Evolutionary conservation across 64 coral and sea anemone genomes (phyloP).

Genomic region (Porites australiensis): DNA sequence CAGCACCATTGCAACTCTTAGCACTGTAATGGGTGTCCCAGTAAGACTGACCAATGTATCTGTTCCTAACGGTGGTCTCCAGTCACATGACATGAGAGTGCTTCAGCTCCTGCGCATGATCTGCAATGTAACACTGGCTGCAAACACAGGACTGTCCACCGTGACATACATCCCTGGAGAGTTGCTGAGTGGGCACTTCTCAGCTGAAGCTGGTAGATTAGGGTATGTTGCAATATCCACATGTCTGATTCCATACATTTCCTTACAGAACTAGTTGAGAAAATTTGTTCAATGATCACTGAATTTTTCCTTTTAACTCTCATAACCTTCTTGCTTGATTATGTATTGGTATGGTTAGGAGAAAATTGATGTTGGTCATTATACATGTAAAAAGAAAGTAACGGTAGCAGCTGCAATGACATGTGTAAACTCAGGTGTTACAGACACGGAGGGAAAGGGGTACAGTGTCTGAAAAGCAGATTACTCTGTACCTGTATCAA

Average conservation of each 20-base stretch:
- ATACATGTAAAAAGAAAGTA: no score
- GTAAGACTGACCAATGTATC: slow-evolving; percentile 72
- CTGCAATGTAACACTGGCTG: slow-evolving; percentile 89
- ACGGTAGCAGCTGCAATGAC: no score
- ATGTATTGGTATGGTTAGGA: no score
- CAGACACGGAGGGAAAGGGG: no score
- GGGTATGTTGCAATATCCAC: slow-evolving; percentile 57
- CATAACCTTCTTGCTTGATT: no score
- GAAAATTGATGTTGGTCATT: no score
- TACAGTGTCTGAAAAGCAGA: no score
- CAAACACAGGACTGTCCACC: slow-evolving; percentile 77
- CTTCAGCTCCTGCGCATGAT: slow-evolving; percentile 81
- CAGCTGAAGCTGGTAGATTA: slow-evolving; percentile 75
- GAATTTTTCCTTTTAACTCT: no score
- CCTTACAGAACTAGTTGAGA: not conserved
- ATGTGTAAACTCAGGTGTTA: no score
- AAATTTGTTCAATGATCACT: not conserved
- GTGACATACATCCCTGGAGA: slow-evolving; percentile 83
- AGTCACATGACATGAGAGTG: slow-evolving; percentile 83
- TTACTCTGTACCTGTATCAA: no score
- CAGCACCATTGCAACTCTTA: slow-evolving; percentile 61
- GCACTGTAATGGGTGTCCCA: slow-evolving; percentile 68
- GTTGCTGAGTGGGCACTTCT: slow-evolving; percentile 76
- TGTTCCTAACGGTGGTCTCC: slow-evolving; percentile 60
- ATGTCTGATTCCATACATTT: not conserved